Conservation (phyloP, 1,140 invertebrate species). For the Diploscapter pachys region DNA sequence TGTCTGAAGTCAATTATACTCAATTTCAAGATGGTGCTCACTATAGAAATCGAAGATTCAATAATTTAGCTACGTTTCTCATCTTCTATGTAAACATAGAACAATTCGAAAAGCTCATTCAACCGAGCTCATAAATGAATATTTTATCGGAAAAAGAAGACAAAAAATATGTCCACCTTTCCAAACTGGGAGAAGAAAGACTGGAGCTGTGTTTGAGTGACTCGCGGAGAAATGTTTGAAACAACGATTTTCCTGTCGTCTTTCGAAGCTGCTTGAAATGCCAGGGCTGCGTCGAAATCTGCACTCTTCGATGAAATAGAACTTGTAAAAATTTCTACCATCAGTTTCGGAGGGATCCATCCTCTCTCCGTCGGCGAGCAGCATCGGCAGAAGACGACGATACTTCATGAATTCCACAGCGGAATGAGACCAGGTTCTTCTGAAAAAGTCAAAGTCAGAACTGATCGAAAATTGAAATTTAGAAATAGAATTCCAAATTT, state of each 20-base stretch:
- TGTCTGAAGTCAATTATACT: no score
- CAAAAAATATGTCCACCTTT: conserved; percentile 37
- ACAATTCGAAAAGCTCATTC: no score
- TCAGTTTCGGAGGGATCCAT: conserved; percentile 49
- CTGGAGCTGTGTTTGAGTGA: conserved; percentile 50
- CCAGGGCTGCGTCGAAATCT: conserved; percentile 46
- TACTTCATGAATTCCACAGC: conserved; percentile 60
- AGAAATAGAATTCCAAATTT: no score
- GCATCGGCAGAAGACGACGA: conserved; percentile 52
- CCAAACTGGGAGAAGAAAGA: conserved; percentile 59
- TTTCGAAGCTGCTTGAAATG: conserved; percentile 33
- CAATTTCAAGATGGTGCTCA: no score
- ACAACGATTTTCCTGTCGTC: conserved; percentile 53
- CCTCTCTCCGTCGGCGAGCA: conserved; percentile 55
- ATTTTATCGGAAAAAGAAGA: neutral
- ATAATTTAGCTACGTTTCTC: no score
- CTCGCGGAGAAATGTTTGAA: conserved; percentile 48
- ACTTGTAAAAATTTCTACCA: conserved; percentile 33
- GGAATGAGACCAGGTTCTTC: conserved; percentile 58
- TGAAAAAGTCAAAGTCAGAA: conserved; percentile 31
- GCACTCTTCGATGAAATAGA: conserved; percentile 17
- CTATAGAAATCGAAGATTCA: no score
- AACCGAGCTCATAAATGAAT: no score
- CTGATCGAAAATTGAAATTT: neutral
- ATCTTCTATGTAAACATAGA: no score